Evolutionary conservation across 2,888 invertebrate genomes (phyloP).

Genomic region (Spisula solida): DNA sequence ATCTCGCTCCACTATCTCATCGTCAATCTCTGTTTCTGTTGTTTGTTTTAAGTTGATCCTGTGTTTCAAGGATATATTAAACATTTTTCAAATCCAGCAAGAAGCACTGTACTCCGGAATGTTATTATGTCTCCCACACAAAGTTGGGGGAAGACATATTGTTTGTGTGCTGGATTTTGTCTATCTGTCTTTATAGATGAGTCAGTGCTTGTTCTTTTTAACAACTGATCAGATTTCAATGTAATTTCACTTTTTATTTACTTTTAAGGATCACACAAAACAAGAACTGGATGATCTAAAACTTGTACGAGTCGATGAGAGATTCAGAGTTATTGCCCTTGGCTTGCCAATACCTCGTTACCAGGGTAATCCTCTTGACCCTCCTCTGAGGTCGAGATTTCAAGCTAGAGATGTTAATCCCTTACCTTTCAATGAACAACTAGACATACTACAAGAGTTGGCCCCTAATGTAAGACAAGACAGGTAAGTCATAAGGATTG

Average conservation of each 20-base stretch:
- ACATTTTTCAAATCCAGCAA: too few species aligned
- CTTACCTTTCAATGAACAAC: constrained; percentile 90
- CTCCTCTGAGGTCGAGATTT: constrained; percentile 97
- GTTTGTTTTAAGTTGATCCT: too few species aligned
- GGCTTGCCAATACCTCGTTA: constrained; percentile 87
- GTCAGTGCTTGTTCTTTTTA: too few species aligned
- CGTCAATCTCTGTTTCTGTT: too few species aligned
- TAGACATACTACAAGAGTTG: constrained; percentile 87
- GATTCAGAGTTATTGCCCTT: constrained; percentile 91
- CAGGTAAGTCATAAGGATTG: constrained; percentile 67
- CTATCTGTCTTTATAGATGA: too few species aligned
- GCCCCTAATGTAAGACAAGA: constrained; percentile 73
- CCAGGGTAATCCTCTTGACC: constrained; percentile 96
- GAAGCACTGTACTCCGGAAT: too few species aligned
- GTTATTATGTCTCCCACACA: too few species aligned
- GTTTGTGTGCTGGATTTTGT: too few species aligned
- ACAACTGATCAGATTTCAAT: too few species aligned
- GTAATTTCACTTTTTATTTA: background rate
- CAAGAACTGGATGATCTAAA: constrained; percentile 95
- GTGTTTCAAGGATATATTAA: too few species aligned
- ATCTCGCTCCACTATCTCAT: too few species aligned
- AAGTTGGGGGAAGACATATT: too few species aligned
- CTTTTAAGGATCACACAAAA: constrained; percentile 91
- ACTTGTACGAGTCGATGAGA: constrained; percentile 96
- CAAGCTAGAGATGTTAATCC: constrained; percentile 94